Conservation (phyloP, 2,113 vertebrate species). For the Apodemus speciosus region DNA sequence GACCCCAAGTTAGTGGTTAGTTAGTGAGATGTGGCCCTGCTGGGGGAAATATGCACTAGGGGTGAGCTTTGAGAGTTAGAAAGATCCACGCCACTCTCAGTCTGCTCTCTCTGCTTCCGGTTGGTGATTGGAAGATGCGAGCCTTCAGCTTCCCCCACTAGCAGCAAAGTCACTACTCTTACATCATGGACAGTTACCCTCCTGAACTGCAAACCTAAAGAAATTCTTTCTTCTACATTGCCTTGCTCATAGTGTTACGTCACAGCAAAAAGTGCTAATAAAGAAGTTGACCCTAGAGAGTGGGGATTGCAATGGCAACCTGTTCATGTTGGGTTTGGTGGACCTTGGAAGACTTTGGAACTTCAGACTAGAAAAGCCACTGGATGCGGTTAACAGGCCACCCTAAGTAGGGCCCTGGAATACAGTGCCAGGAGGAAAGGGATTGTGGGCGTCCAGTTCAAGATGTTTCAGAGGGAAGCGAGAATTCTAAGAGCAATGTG, state of each 20-base stretch:
- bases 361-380: no score
- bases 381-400: no score
- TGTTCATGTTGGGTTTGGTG: no score
- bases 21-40: neutral
- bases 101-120: neutral
- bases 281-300: neutral
- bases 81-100: neutral
- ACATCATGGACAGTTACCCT: neutral
- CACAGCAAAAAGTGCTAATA: neutral
- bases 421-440: no score
- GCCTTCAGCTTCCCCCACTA: neutral
- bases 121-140: neutral
- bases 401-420: no score
- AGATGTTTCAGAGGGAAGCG: neutral
- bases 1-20: neutral
- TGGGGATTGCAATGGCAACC: neutral
- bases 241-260: neutral
- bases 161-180: neutral
- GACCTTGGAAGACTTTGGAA: no score
- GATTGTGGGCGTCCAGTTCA: no score
- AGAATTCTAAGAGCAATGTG: neutral
- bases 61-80: neutral
- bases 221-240: neutral
- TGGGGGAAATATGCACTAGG: neutral
- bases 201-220: neutral